phyloP scores from a whole-genome alignment of 2,888 invertebrate genomes.

The Drosophila ochracea region DNA sequence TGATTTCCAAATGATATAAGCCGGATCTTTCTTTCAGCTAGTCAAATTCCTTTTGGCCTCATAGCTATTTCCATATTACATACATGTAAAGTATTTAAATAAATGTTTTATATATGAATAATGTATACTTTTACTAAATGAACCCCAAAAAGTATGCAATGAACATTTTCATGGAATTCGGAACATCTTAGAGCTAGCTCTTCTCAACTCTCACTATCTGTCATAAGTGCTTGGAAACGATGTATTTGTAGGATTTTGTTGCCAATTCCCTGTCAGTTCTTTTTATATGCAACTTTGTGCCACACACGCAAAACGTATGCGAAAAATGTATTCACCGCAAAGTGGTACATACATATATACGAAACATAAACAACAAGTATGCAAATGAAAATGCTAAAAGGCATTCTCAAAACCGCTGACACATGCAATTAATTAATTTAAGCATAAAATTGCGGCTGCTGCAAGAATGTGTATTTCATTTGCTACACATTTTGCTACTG shows the following conservation, averaged over 20 bases:
- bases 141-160: neutral
- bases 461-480: slow-evolving; percentile 48
- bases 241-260: slow-evolving; percentile 23
- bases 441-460: slow-evolving; percentile 58
- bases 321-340: slow-evolving; percentile 51
- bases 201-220: neutral
- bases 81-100: neutral
- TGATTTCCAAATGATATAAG: neutral
- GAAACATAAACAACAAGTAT: slow-evolving; percentile 44
- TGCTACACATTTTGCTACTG: too few species aligned
- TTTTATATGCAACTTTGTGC: neutral
- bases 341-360: neutral
- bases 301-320: slow-evolving; percentile 37
- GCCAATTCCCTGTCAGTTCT: neutral
- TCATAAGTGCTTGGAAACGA: neutral
- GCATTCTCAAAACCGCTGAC: slow-evolving; percentile 69
- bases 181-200: too few species aligned
- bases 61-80: neutral
- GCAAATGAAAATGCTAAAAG: slow-evolving; percentile 56
- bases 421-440: slow-evolving; percentile 77
- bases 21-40: neutral
- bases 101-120: neutral
- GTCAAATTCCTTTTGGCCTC: neutral
- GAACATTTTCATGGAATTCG: neutral
- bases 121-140: neutral